Evolutionary conservation across 2,797 vertebrate genomes (phyloP).

Genomic region (Ctenopoma kingsleyae): DNA sequence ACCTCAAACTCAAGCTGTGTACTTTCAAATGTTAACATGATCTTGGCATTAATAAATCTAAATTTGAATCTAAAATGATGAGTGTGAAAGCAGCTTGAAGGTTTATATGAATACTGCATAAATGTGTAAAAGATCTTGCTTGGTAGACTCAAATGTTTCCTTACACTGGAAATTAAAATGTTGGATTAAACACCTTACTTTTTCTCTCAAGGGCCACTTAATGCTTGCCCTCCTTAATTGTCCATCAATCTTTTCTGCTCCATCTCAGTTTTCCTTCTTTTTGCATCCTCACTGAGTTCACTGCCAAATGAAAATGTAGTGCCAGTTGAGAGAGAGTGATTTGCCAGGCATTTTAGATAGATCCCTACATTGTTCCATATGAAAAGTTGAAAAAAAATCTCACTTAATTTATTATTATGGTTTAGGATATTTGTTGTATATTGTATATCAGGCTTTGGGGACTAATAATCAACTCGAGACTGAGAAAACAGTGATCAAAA

Average conservation of each 20-base stretch:
- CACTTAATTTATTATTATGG: too few species aligned
- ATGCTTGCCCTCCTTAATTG: slow-evolving; percentile 14
- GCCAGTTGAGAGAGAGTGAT: slow-evolving; percentile 28
- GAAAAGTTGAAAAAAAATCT: slow-evolving; percentile 16
- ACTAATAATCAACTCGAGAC: background rate
- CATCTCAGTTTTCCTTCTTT: slow-evolving; percentile 7
- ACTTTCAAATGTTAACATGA: slow-evolving; percentile 6
- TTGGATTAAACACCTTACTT: slow-evolving; percentile 18
- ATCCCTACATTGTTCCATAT: slow-evolving; percentile 27
- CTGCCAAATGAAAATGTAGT: slow-evolving; percentile 60
- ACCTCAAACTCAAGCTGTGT: slow-evolving; percentile 13
- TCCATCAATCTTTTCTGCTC: slow-evolving; percentile 15
- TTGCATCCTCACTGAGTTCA: slow-evolving; percentile 35
- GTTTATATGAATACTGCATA: too few species aligned
- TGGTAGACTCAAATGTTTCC: background rate
- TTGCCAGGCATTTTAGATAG: background rate
- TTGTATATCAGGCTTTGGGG: background rate
- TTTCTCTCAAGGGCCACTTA: background rate
- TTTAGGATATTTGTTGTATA: too few species aligned
- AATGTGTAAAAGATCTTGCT: slow-evolving; percentile 1
- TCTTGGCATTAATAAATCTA: slow-evolving; percentile 24
- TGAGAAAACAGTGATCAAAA: slow-evolving; percentile 3
- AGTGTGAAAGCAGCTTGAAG: background rate
- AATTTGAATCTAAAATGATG: background rate
- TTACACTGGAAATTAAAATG: background rate